Base-by-base conservation (phyloP, 2,888 invertebrate genomes). In the Erpobdella octoculata region DNA sequence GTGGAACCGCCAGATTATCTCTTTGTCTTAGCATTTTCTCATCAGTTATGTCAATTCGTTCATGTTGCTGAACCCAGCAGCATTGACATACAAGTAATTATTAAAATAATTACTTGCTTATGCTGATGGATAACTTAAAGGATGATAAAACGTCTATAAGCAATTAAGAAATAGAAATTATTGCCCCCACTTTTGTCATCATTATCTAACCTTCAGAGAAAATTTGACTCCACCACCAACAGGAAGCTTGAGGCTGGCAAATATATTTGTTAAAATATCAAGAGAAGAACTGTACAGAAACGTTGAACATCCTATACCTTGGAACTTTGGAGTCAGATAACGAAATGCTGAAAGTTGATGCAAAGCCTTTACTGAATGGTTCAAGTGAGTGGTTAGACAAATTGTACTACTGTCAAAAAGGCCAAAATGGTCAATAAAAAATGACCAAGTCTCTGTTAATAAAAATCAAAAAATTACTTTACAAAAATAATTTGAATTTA, bases 341-440 rank as follows among this genome's bases (percentile, higher is more conserved):
- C 28, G 53, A 53, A 53, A 53, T 21, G 21, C 28, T 28, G 28
- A 25, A 5, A 53, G 53, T 28, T 53, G 53, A 28, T 53, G 21
- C 5, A 53, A 8, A 15, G 53, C 28, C 28, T 53, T 21, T 25
- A 53, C 21, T 21, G 21, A 25, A 28, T 53, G 53, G 21, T 53
- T 28, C 53, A 21, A 25, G 53, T 53, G 53, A 18, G n/a, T 33
- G 62, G 62, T 33, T n/a, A 62, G 31, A 35, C 62, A 62, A 5
- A 62, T 35, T 28, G 62, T 62, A n/a, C 33, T 62, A n/a, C 35
- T 62, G 62, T 62, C 62, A 35, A 62, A 62, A 35, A 62, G 35
- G 35, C 62, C 62, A 35, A 33, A 62, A 31, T 31, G 35, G 31
- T 62, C 62, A 31, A 35, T 2, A 35, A 62, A 35, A 35, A 35